phyloP scores from a whole-genome alignment of 2,888 invertebrate genomes.

The Chrysomela aeneicollis region DNA sequence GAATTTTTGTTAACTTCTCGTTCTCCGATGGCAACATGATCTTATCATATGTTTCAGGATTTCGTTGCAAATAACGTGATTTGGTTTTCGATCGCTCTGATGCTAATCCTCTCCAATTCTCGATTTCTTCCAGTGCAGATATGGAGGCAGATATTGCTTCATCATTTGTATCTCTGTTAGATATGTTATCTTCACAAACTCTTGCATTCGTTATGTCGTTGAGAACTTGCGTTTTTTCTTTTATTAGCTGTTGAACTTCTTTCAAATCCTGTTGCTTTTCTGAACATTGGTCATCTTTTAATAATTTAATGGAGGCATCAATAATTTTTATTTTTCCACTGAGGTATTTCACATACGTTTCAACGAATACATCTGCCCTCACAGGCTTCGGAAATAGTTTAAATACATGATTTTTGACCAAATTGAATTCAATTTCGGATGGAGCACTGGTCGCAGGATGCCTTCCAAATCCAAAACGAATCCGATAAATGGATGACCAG shows the following conservation, averaged over 20 bases:
- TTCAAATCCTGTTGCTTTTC: too few species aligned
- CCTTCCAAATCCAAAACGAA: background rate
- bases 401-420: slow-evolving; percentile 10
- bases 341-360: background rate
- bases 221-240: too few species aligned
- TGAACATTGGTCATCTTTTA: too few species aligned
- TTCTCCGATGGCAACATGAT: background rate
- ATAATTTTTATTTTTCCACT: slow-evolving; percentile 8
- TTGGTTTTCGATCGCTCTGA: background rate
- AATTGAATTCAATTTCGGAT: slow-evolving; percentile 3
- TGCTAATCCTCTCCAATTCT: slow-evolving; percentile 13
- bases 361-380: background rate
- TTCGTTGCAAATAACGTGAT: background rate
- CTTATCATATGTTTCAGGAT: background rate
- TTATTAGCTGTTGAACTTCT: too few species aligned
- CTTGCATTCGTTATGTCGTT: background rate
- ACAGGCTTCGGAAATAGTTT: slow-evolving; percentile 14
- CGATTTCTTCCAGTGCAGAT: slow-evolving; percentile 1
- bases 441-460: slow-evolving; percentile 11
- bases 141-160: too few species aligned
- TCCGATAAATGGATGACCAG: slow-evolving; percentile 2
- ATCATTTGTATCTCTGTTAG: background rate
- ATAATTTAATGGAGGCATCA: background rate
- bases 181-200: background rate
- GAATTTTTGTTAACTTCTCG: slow-evolving; percentile 5